A percentile compares a stretch with the other conserved stretches of the same genome.
phyloP scores from a whole-genome alignment of 2,888 invertebrate species.

The Agriopis marginaria region DNA sequence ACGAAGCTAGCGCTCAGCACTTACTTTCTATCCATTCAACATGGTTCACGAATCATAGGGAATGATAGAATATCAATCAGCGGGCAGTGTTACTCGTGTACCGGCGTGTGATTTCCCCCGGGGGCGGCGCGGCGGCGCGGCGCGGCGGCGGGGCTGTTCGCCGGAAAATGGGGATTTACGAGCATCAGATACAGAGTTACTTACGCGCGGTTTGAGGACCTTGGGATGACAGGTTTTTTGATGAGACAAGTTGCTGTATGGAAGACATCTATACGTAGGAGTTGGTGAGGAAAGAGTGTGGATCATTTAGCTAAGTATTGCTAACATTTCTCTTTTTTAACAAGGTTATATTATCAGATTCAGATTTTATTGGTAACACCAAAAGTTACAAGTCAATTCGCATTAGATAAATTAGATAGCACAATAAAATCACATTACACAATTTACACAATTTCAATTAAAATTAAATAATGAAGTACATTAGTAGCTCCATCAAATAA shows the following conservation, averaged over 20 bases:
- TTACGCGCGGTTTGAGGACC: conserved; percentile 13
- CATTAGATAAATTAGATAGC: too few relatives aligned
- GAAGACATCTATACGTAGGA: too few relatives aligned
- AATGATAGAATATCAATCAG: conserved; percentile 22
- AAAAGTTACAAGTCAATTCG: too few relatives aligned
- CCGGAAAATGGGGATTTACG: conserved; percentile 24
- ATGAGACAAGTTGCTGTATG: neutral
- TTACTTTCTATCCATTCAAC: neutral
- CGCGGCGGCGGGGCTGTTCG: conserved; percentile 1
- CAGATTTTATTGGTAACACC: too few relatives aligned
- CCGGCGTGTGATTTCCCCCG: conserved; percentile 28
- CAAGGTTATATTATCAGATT: too few relatives aligned
- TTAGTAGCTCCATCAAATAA: too few relatives aligned
- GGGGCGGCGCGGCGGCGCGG: neutral
- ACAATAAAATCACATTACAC: too few relatives aligned
- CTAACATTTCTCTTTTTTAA: too few relatives aligned
- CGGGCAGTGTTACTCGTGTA: conserved; percentile 1
- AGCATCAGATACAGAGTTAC: conserved; percentile 7
- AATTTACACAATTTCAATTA: too few relatives aligned
- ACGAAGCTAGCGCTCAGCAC: neutral
- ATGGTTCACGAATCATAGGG: conserved; percentile 13
- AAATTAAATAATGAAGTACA: too few relatives aligned
- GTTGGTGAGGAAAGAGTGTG: too few relatives aligned
- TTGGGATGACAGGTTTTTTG: neutral
- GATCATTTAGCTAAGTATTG: too few relatives aligned